Percentiles rank a stretch among this genome's conserved stretches.
These are phyloP conservation scores for Ypsolopha scabrella DNA, from an alignment of 2,888 invertebrate species.

Conservation along the genomic window DNA sequence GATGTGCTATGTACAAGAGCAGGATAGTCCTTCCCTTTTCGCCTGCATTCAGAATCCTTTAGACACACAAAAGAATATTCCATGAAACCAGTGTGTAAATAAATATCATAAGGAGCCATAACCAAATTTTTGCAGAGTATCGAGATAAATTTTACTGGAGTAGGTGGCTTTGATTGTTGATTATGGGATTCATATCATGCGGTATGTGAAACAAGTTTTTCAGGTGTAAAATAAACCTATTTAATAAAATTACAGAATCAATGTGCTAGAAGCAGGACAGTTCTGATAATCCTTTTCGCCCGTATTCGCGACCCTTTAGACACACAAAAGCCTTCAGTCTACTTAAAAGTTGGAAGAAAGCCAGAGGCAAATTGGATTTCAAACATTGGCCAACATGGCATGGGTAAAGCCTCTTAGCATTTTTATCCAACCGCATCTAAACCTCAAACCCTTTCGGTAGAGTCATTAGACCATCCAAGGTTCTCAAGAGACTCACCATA, in stretches of 20 bases:
- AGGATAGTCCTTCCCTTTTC: no score
- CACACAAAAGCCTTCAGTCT: conserved; percentile 15
- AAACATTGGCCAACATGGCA: conserved; percentile 44
- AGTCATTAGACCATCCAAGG: conserved; percentile 22
- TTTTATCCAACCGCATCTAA: conserved; percentile 32
- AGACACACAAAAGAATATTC: no score
- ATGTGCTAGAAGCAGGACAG: no score
- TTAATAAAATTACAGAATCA: no score
- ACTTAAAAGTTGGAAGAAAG: conserved; percentile 47
- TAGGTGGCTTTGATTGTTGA: background rate
- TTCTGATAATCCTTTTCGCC: conserved; percentile 16
- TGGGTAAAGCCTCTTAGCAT: conserved; percentile 25
- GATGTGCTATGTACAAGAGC: no score
- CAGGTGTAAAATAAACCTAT: background rate
- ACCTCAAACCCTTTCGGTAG: background rate
- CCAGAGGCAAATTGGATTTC: conserved; percentile 47
- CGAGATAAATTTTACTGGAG: background rate
- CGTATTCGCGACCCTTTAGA: conserved; percentile 16
- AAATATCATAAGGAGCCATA: no score
- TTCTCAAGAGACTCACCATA: conserved; percentile 30
- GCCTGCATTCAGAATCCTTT: no score
- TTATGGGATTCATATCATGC: background rate
- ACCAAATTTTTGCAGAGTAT: no score
- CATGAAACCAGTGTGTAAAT: no score
- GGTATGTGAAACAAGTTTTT: background rate